phyloP scores from a whole-genome alignment of 2,113 vertebrate species.

The Channa maculata region DNA sequence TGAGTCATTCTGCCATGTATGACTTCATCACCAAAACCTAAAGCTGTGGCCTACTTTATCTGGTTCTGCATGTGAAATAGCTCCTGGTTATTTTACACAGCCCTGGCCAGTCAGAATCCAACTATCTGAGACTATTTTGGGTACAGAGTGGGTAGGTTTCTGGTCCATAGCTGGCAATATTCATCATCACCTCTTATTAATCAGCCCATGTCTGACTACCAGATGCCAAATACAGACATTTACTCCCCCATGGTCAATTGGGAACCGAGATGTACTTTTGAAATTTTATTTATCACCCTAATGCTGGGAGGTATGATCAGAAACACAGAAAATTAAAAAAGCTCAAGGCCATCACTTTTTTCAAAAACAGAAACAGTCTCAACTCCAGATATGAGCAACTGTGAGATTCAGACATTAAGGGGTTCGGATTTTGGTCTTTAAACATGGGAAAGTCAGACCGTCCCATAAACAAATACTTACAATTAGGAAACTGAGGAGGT shows the following conservation, averaged over 20 bases:
- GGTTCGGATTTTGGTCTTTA: slow-evolving; percentile 52
- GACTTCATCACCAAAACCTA: slow-evolving; percentile 50
- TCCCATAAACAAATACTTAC: slow-evolving; percentile 77
- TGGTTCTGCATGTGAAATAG: slow-evolving; percentile 48
- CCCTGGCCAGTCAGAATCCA: slow-evolving; percentile 47
- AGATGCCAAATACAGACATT: slow-evolving; percentile 47
- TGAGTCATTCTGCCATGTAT: slow-evolving; percentile 44
- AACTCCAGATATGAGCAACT: slow-evolving; percentile 33
- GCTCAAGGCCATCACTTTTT: slow-evolving; percentile 7
- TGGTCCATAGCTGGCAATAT: slow-evolving; percentile 42
- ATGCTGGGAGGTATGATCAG: slow-evolving; percentile 8
- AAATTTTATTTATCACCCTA: slow-evolving; percentile 33
- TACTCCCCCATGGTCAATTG: slow-evolving; percentile 6
- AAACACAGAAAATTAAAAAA: slow-evolving; percentile 16
- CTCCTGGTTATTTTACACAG: slow-evolving; percentile 49
- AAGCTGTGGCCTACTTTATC: slow-evolving; percentile 56
- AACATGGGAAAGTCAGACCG: slow-evolving; percentile 25
- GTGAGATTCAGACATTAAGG: slow-evolving; percentile 40
- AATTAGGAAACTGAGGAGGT: slow-evolving; percentile 67
- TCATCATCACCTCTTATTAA: slow-evolving; percentile 55
- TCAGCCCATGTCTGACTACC: slow-evolving; percentile 28
- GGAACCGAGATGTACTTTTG: slow-evolving; percentile 32
- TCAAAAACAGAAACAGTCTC: slow-evolving; percentile 21
- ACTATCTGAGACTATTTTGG: slow-evolving; percentile 56
- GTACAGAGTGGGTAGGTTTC: slow-evolving; percentile 46